phyloP scores from a whole-genome alignment of 1,140 invertebrate species.

The Aradophagus sp. region DNA sequence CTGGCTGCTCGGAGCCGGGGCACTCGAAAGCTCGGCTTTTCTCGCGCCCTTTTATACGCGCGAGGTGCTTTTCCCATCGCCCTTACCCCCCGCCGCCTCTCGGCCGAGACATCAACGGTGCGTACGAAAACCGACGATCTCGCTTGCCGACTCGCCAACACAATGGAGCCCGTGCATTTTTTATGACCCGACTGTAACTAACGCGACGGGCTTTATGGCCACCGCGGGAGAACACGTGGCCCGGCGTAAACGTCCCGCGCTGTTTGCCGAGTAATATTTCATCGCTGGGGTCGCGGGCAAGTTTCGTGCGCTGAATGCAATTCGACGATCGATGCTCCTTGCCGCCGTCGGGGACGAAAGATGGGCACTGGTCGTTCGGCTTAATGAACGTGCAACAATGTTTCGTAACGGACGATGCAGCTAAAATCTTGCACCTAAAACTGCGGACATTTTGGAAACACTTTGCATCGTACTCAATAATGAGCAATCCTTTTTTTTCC shows the following conservation, averaged over 20 bases:
- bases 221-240: constrained; percentile 33
- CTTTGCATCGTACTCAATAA: no score
- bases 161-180: constrained; percentile 50
- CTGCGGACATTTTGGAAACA: no score
- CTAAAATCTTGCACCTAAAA: background rate
- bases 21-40: no score
- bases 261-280: constrained; percentile 48
- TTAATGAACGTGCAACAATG: constrained; percentile 32
- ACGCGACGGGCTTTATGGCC: constrained; percentile 43
- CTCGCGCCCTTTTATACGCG: no score
- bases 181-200: constrained; percentile 41
- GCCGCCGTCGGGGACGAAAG: background rate
- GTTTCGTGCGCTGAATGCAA: constrained; percentile 22
- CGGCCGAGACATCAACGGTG: no score
- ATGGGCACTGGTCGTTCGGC: background rate
- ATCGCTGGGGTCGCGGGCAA: constrained; percentile 26
- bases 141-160: constrained; percentile 1
- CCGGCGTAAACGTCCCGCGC: constrained; percentile 29
- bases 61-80: no score
- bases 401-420: constrained; percentile 13
- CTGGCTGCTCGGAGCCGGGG: no score
- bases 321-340: constrained; percentile 31
- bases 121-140: constrained; percentile 29
- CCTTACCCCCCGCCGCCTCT: no score
- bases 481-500: no score